phyloP scores from a whole-genome alignment of 2,113 vertebrate species.

The Actenoides hombroni region DNA sequence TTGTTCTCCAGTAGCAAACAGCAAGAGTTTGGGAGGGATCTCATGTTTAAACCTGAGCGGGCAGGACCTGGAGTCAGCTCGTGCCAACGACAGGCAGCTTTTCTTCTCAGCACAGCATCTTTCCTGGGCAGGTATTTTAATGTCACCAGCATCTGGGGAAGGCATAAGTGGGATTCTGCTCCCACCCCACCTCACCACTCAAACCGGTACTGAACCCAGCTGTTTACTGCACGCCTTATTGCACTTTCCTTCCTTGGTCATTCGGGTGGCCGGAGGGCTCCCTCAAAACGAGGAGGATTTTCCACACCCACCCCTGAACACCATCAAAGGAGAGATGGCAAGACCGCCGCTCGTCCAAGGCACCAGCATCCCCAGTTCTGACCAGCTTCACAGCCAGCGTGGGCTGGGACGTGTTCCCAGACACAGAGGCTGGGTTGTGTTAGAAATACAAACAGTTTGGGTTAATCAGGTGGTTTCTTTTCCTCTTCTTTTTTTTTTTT shows the following conservation, averaged over 20 bases:
- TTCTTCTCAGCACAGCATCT: not conserved
- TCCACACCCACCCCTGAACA: not conserved
- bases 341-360: accelerated
- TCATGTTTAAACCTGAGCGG: not conserved
- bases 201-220: not conserved
- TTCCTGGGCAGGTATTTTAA: not conserved
- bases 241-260: not conserved
- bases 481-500: not conserved
- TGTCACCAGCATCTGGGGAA: not conserved
- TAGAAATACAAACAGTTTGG: not conserved
- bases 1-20: not conserved
- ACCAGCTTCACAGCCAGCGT: accelerated
- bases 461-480: not conserved
- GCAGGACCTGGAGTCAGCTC: too few species aligned
- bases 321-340: accelerated
- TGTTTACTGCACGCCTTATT: not conserved
- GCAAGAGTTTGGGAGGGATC: not conserved
- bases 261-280: not conserved
- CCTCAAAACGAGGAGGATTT: not conserved
- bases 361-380: not conserved
- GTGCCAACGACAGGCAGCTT: accelerated
- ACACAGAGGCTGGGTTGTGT: not conserved
- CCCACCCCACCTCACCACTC: not conserved
- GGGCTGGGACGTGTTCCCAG: accelerated
- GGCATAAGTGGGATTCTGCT: not conserved